Evolutionary conservation across 2,113 vertebrate species (phyloP).

Genomic region (Paraplagusia blochii): DNA sequence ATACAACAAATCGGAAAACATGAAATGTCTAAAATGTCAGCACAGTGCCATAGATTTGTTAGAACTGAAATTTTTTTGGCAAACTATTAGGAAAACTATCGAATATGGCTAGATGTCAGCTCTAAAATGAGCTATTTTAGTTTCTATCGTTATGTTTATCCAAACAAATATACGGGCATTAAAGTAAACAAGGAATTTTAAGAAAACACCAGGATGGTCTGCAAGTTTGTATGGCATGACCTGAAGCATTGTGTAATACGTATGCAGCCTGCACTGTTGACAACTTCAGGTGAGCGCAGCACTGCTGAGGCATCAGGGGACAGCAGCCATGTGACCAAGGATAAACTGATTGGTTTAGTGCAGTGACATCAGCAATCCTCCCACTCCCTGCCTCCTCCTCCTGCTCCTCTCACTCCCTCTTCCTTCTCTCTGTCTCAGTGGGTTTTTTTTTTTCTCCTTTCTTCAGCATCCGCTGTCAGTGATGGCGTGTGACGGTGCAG

Average conservation of each 20-base stretch:
- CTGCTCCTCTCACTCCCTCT: constrained; percentile 53
- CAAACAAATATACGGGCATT: too few species aligned
- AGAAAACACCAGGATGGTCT: too few species aligned
- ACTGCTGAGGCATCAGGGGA: constrained; percentile 57
- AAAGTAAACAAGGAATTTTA: too few species aligned
- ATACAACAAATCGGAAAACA: too few species aligned
- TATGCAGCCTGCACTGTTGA: constrained; percentile 21
- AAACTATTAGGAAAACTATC: too few species aligned
- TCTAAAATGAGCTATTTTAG: too few species aligned
- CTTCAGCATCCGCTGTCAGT: constrained; percentile 78
- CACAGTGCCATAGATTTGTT: too few species aligned
- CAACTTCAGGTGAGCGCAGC: constrained; percentile 39
- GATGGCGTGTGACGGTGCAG: constrained; percentile 77
- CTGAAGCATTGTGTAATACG: constrained; percentile 30
- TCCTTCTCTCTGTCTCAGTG: constrained; percentile 53
- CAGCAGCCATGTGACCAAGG: constrained; percentile 83
- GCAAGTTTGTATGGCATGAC: not conserved
- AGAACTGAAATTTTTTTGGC: too few species aligned
- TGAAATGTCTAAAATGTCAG: too few species aligned
- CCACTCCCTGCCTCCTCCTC: constrained; percentile 47
- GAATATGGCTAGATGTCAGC: too few species aligned
- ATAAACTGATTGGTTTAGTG: constrained; percentile 79
- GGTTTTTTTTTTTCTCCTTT: constrained; percentile 70
- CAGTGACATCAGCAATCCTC: constrained; percentile 76
- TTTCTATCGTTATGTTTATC: too few species aligned